phyloP scores from a whole-genome alignment of 2,113 vertebrate genomes.

The Tapirus terrestris region DNA sequence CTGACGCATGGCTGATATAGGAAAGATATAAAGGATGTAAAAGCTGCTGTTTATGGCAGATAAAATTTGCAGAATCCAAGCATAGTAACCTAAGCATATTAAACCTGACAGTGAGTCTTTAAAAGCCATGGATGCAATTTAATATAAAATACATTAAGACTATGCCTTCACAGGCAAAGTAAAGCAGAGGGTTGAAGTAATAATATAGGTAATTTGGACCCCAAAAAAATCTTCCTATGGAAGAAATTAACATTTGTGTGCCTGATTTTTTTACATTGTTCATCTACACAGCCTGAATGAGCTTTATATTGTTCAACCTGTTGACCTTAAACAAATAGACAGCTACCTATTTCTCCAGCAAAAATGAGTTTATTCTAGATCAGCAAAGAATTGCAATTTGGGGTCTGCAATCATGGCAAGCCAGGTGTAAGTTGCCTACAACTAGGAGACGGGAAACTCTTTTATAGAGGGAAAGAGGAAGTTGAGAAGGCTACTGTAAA shows the following conservation, averaged over 20 bases:
- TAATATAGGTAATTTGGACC: neutral
- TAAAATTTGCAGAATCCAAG: slow-evolving; percentile 73
- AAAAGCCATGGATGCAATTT: slow-evolving; percentile 22
- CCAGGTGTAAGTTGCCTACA: no score
- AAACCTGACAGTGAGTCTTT: slow-evolving; percentile 75
- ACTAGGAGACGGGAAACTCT: no score
- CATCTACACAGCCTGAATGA: neutral
- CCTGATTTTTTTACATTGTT: neutral
- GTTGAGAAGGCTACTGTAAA: no score
- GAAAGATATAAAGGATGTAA: slow-evolving; percentile 79
- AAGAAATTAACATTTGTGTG: neutral
- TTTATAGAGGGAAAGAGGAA: no score
- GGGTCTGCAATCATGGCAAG: no score
- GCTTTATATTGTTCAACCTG: neutral
- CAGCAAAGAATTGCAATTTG: no score
- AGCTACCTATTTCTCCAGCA: no score
- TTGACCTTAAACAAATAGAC: no score
- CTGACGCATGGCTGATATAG: slow-evolving; percentile 82
- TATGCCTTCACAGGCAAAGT: neutral
- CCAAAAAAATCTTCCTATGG: neutral
- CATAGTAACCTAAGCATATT: slow-evolving; percentile 77
- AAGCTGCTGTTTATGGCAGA: slow-evolving; percentile 83
- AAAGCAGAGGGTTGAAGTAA: neutral
- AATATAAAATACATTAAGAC: neutral
- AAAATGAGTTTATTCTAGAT: no score